Base-by-base conservation (phyloP, 2,888 invertebrate genomes). In the Macrosiphum euphorbiae region DNA sequence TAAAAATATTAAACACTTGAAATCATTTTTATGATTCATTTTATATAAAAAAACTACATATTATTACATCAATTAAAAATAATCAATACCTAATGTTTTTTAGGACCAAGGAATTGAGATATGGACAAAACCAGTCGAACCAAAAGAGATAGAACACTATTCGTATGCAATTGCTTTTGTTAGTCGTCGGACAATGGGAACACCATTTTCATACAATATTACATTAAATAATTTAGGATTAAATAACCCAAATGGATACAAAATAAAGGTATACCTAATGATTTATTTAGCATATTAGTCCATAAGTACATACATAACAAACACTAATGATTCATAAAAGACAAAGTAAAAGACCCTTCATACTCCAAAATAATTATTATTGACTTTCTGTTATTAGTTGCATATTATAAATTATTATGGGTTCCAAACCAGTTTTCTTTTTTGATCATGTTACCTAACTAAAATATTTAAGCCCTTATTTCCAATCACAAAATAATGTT, bases 101-200 rank as follows among this genome's bases (percentile, higher is more conserved):
- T 24, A 95, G 95, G 94, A 94, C 84, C 94, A 95, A 91, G 94
- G 95, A 94, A 94, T 97, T 91, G 96, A 97, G 95, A 96, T 97
- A 47, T 97, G 97, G 97, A 96, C 96, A 4, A 96, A 97, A 87
- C 96, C 96, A 1, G 96, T 97, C 61, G 95, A 96, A 52, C 96
- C 97, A 55, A 95, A 96, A 41, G 95, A 95, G 0, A 96, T 96
- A 85, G 96, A 96, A 2, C 95, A 94, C 52, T 96, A 96, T 95
- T 96, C 97, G 0, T 96, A 96, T 94, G 97, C 97, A 0, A 95
- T 97, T n/a, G 97, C 97, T 1, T 96, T 97, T 95, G 96, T 97
- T 26, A 97, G 96, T 95, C 95, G 96, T 92, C 95, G 96, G 94
- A 95, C 95, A 24, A 96, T 96, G 95, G 96, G 96, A 47, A 95